These are phyloP conservation scores for Bradypodion ventrale DNA, from an alignment of 2,797 vertebrate genomes.

Conservation along the genomic window DNA sequence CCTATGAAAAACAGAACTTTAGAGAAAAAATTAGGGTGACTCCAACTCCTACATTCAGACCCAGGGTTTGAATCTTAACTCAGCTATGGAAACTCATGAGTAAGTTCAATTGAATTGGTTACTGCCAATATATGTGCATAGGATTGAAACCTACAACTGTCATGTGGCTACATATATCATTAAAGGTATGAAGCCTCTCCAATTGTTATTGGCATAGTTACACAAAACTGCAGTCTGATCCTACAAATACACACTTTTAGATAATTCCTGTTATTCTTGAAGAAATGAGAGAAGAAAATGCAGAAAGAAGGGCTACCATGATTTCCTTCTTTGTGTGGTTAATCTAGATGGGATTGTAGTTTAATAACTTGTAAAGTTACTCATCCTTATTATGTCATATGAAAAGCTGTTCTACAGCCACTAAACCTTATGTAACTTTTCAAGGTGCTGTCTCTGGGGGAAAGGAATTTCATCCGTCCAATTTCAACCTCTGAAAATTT, in stretches of 20 bases:
- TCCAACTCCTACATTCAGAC: no score
- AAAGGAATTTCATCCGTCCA: background rate
- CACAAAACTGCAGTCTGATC: background rate
- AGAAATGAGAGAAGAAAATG: background rate
- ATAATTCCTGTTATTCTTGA: background rate
- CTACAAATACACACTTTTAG: background rate
- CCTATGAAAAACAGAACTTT: no score
- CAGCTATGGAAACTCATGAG: background rate
- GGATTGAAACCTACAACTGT: background rate
- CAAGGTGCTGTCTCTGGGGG: background rate
- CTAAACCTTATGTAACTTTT: background rate
- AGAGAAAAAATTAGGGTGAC: no score
- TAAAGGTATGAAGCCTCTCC: no score
- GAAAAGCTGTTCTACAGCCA: background rate
- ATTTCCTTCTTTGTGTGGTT: no score
- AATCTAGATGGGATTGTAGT: no score
- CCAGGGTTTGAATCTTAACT: no score
- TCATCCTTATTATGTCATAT: no score
- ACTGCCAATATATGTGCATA: background rate
- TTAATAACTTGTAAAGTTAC: no score
- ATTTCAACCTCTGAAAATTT: background rate
- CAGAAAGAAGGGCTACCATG: no score
- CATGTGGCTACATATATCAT: no score
- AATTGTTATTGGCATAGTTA: background rate
- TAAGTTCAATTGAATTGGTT: background rate